phyloP scores from a whole-genome alignment of 2,113 vertebrate species.

The Saccopteryx bilineata region DNA sequence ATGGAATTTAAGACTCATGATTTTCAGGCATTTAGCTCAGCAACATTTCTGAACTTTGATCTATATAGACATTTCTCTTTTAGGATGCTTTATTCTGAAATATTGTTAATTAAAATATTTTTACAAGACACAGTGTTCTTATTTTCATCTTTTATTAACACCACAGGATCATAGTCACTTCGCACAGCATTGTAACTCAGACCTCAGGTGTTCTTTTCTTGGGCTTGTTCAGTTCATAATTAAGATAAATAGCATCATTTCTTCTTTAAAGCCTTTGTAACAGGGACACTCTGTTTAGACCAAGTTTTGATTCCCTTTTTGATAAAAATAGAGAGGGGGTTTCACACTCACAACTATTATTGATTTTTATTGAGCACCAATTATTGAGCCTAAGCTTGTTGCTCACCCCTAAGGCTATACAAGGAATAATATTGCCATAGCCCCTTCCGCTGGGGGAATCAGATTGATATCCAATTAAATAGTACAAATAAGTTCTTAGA shows the following conservation, averaged over 20 bases:
- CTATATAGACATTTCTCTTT: background rate
- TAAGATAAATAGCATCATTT: constrained; percentile 54
- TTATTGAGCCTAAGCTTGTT: background rate
- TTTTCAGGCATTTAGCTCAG: constrained; percentile 23
- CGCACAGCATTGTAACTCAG: constrained; percentile 37
- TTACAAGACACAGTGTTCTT: constrained; percentile 34
- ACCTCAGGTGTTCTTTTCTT: constrained; percentile 51
- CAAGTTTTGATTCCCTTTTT: background rate
- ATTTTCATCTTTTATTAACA: constrained; percentile 56
- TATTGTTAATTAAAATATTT: constrained; percentile 73
- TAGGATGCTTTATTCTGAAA: constrained; percentile 56
- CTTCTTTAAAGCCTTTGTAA: background rate
- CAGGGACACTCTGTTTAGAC: background rate
- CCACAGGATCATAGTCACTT: constrained; percentile 3
- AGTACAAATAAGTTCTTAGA: background rate
- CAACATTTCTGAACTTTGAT: constrained; percentile 50
- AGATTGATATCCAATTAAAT: background rate
- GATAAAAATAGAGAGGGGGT: background rate
- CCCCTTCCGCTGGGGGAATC: background rate
- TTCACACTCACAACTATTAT: background rate
- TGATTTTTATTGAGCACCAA: constrained; percentile 50
- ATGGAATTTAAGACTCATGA: background rate
- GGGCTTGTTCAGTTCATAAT: constrained; percentile 40
- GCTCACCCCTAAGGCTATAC: background rate
- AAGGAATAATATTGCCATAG: background rate